Percentiles rank a stretch among this genome's conserved stretches.
These are phyloP conservation scores for Lamellibrachia columna DNA, from an alignment of 2,888 invertebrate genomes.

Conservation along the genomic window DNA sequence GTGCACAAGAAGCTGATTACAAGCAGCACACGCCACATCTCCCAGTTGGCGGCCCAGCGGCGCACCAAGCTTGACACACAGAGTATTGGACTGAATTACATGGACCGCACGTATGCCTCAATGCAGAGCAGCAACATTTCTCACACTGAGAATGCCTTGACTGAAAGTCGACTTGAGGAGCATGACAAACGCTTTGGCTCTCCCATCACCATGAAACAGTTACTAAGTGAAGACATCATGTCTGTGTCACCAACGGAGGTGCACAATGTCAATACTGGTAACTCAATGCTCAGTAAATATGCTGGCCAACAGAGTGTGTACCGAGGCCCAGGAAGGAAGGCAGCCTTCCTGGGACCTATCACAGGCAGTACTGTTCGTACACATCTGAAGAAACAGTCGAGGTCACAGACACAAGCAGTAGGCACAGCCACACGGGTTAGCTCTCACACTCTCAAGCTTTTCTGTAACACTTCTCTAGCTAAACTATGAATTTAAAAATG, in stretches of 20 bases:
- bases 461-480: background rate
- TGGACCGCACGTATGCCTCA: background rate
- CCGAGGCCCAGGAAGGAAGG: background rate
- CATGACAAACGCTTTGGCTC: constrained; percentile 53
- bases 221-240: background rate
- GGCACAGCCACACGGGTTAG: background rate
- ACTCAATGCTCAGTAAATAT: background rate
- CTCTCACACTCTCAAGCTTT: background rate
- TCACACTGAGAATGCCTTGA: constrained; percentile 42
- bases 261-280: background rate
- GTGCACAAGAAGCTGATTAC: constrained; percentile 43
- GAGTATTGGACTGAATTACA: constrained; percentile 29
- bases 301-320: background rate
- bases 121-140: background rate
- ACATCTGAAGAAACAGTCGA: background rate
- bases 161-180: constrained; percentile 57
- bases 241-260: background rate
- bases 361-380: background rate
- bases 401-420: background rate
- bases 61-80: constrained; percentile 46
- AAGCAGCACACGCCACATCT: constrained; percentile 59
- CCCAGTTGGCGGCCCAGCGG: constrained; percentile 59
- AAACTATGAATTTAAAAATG: background rate
- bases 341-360: background rate
- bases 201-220: background rate